Base-by-base conservation (phyloP, 1,140 invertebrate species). In the Temnothorax curvispinosus region DNA sequence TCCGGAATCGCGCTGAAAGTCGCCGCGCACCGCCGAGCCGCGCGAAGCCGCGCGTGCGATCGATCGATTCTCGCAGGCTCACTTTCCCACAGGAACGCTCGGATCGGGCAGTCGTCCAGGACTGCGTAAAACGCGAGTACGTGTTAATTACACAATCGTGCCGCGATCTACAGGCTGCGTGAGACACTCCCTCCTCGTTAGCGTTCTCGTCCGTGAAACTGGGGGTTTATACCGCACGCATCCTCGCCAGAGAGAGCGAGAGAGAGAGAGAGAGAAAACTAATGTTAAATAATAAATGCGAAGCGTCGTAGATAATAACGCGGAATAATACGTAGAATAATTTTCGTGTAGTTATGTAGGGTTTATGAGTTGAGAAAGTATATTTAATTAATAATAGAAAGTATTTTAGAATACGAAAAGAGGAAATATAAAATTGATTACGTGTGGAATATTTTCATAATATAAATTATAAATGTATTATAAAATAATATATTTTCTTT, bases 71-170 rank as follows among this genome's bases (percentile, higher is more conserved):
- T 27, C 41, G 18, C 80, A 47, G 52, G 67, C 80, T 74, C 54
- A 82, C 67, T 82, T 82, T 82, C 80, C 67, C 80, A 56, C 50
- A 74, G 54, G 11, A 44, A 32, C 9, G 18, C 21, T 1, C 78
- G 64, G 64, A 35, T 60, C 54, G 54, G 52, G 11, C 6, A 6
- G 58, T 74, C 32, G 44, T 82, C 65, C 67, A 15, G 67, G 18
- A 35, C 27, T 7, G 18, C 41, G 67, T 60, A 47, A 82, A 82
- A 47, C 54, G 8, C 65, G 11, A 15, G n/a, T 74, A 72, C 54
- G 52, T 35, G 69, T 58, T 81, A 81, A 86, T 86, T 71, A 60
- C 44, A 44, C 27, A 86, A 58, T 56, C 27, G 75, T 11, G 58
- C 44, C 44, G 4, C n/a, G 64, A 58, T 56, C 27, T 35, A 13